Evolutionary conservation across 2,797 vertebrate genomes (phyloP).

Genomic region (Momotus momota): DNA sequence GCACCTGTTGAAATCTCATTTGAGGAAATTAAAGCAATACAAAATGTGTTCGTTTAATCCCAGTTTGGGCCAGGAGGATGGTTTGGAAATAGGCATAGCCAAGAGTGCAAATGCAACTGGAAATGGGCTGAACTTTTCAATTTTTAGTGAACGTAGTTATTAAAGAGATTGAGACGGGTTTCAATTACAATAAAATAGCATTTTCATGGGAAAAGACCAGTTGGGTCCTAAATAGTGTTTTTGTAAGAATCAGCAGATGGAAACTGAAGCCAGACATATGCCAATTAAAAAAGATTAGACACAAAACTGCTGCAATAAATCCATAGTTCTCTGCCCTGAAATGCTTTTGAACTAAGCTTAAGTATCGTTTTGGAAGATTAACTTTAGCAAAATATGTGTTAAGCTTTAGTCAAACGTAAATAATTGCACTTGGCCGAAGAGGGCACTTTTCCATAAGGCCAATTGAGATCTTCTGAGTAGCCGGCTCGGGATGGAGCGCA

Average conservation of each 20-base stretch:
- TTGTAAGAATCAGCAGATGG: not conserved
- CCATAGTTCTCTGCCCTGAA: not conserved
- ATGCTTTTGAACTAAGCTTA: not conserved
- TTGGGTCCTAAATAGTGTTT: not conserved
- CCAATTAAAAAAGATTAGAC: slow-evolving; percentile 8
- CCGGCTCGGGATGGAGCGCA: not conserved
- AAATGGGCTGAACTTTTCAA: not conserved
- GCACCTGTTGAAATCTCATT: not conserved
- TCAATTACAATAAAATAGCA: not conserved
- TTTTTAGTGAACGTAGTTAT: not conserved
- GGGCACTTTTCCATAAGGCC: not conserved
- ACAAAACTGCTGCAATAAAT: not conserved
- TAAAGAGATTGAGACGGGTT: not conserved
- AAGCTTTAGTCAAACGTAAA: slow-evolving; percentile 13
- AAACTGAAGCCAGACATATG: slow-evolving; percentile 7
- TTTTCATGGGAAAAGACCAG: not conserved
- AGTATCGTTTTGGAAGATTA: slow-evolving; percentile 18
- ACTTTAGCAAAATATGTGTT: not conserved
- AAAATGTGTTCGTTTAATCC: not conserved
- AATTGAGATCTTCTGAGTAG: not conserved
- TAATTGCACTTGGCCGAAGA: not conserved
- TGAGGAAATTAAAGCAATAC: not conserved
- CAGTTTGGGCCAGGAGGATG: not conserved
- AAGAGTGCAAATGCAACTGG: not conserved
- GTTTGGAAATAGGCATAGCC: not conserved